Evolutionary conservation across 2,888 invertebrate genomes (phyloP), one percentile per base, ranked within the genome.

Genomic region (Tetranychus truncatus): DNA sequence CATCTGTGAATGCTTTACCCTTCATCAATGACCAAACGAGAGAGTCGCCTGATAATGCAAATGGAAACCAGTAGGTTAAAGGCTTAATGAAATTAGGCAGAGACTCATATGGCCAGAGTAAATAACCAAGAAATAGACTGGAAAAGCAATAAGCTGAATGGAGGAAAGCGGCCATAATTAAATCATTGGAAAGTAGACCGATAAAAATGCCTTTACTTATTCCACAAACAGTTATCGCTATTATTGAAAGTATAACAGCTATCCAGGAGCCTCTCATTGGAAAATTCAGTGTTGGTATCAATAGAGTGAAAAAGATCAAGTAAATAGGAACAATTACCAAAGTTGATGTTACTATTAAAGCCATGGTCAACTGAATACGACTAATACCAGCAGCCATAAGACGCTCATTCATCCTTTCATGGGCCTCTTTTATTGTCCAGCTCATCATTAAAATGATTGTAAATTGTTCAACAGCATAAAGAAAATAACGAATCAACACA

Each of bases 381-480:
- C 34, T 11, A 11, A 69, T 24, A 20, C 69, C 69, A 24, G 69
- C 69, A 21, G 69, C 69, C 69, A 69, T 69, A 6, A 69, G 69
- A 20, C 69, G 20, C 34, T 69, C 69, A 69, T 69, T 69, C 69
- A 69, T 69, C 34, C 21, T 20, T 24, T 69, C 69, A 6, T 69
- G 18, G 34, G 11, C 34, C 20, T 69, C 69, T 24, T 69, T n/a
- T 11, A 69, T 69, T 69, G 69, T 69, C 69, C 69, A 69, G 20
- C 21, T 69, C 34, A 69, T 24, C 69, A 69, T 20, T 69, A 69
- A 24, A 11, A 69, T n/a, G 11, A 69, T 69, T 11, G 69, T 24
- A 11, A 69, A 69, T 21, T 69, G 69, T 69, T 69, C 69, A 20
- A 69, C 69, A 6, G 69, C 69, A 8, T 24, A 69, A 20, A 69